Base-by-base conservation (phyloP, 2,888 invertebrate genomes). In the Temnothorax rugatulus region DNA sequence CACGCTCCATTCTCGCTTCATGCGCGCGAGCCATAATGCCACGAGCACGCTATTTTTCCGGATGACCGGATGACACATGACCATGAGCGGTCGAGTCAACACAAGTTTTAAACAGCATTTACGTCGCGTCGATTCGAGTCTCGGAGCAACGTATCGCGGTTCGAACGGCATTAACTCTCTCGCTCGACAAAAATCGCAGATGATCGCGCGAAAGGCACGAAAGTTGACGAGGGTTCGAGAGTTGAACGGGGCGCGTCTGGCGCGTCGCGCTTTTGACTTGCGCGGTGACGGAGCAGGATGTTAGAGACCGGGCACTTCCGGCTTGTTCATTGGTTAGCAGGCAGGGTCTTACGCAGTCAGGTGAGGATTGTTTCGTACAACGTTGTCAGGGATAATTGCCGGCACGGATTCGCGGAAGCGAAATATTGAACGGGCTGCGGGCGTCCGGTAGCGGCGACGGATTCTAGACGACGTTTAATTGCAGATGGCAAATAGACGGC, bases 401-500 rank as follows among this genome's bases (percentile, higher is more conserved):
- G n/a, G 0, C n/a, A 0, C 9, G 9, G n/a, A 21, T 18, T 85
- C 85, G 2, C 9, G 9, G n/a, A 21, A 21, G 86, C 85, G 85
- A 85, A 88, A 91, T 92, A 90, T 87, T 63, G 54, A 87, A 83
- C 41, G 84, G 73, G 74, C 75, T 29, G 21, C 64, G 82, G 87
- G 66, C 18, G 9, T 4, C 47, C 91, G 89, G 90, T 91, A 91
- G 89, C 84, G 57, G 83, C 86, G 85, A 76, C 90, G 87, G 89
- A 82, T 87, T 91, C 89, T 87, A 89, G 88, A 86, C 86, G 86
- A 89, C 91, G 89, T 92, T 90, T 91, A 84, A 88, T 93, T 93
- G 69, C 93, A 93, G 93, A 93, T 93, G 92, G 90, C 90, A 87
- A 91, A 88, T 86, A 88, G 77, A 77, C 91, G 84, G 81, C 91